phyloP scores from a whole-genome alignment of 2,113 vertebrate species.

The Hippocampus zosterae region DNA sequence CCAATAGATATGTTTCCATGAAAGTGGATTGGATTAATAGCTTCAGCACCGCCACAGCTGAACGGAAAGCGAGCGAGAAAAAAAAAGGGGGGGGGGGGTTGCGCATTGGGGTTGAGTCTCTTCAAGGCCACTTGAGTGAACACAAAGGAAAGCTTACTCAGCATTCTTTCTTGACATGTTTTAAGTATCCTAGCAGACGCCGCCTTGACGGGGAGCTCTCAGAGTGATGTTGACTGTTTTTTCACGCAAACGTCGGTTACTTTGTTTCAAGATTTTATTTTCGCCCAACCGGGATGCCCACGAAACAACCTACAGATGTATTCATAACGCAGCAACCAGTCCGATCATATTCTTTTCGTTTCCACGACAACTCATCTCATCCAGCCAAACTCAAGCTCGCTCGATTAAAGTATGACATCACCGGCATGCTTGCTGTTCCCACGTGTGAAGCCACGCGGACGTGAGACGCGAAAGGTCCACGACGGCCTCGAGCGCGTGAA shows the following conservation, averaged over 20 bases:
- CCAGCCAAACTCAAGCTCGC: no score
- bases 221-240: not conserved
- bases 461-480: not conserved
- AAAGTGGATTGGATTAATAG: not conserved
- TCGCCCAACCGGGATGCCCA: not conserved
- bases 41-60: not conserved
- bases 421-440: not conserved
- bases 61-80: constrained; percentile 20
- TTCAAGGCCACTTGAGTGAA: constrained; percentile 10
- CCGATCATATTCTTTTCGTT: no score
- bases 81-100: not conserved
- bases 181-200: constrained; percentile 18
- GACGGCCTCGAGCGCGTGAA: constrained; percentile 1
- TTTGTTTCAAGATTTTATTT: not conserved
- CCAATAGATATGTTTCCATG: not conserved
- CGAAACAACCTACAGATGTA: not conserved
- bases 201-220: not conserved
- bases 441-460: not conserved
- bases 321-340: not conserved
- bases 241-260: not conserved
- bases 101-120: constrained; percentile 8
- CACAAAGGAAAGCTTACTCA: constrained; percentile 4
- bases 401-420: no score
- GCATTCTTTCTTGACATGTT: constrained; percentile 12
- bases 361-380: no score